Conservation (phyloP, 2,888 invertebrate species). For the Troides aeacus region DNA sequence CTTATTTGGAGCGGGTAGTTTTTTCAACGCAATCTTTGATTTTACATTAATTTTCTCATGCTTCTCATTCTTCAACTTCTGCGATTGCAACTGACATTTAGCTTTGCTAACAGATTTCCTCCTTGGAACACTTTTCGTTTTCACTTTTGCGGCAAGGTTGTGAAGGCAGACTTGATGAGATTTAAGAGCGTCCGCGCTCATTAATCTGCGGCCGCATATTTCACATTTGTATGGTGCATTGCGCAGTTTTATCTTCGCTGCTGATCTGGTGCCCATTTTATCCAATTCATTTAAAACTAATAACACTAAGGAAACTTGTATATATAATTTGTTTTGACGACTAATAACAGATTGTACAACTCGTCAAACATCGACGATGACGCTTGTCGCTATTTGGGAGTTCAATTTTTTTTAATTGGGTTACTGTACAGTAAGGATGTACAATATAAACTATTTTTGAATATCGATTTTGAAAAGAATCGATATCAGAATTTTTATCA, state of each 20-base stretch:
- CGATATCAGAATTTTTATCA: too few species aligned
- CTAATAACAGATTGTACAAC: not conserved
- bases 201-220: slow-evolving; percentile 49
- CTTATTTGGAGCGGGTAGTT: slow-evolving; percentile 9
- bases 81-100: slow-evolving; percentile 18
- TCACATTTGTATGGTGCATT: slow-evolving; percentile 49
- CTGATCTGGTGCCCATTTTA: slow-evolving; percentile 55
- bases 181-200: slow-evolving; percentile 44
- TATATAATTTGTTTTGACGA: slow-evolving; percentile 15
- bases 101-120: slow-evolving; percentile 31
- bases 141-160: slow-evolving; percentile 33
- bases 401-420: slow-evolving; percentile 14
- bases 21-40: slow-evolving; percentile 22
- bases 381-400: slow-evolving; percentile 22
- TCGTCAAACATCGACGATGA: slow-evolving; percentile 16
- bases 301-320: slow-evolving; percentile 2
- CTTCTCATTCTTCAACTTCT: slow-evolving; percentile 19
- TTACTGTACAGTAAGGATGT: slow-evolving; percentile 13
- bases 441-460: not conserved
- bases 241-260: slow-evolving; percentile 45
- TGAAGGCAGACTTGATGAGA: slow-evolving; percentile 48
- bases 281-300: slow-evolving; percentile 31
- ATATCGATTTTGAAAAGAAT: not conserved
- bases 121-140: slow-evolving; percentile 26
- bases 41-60: slow-evolving; percentile 6